Conservation (phyloP, 1,140 invertebrate genomes). For the Mercenaria mercenaria region DNA sequence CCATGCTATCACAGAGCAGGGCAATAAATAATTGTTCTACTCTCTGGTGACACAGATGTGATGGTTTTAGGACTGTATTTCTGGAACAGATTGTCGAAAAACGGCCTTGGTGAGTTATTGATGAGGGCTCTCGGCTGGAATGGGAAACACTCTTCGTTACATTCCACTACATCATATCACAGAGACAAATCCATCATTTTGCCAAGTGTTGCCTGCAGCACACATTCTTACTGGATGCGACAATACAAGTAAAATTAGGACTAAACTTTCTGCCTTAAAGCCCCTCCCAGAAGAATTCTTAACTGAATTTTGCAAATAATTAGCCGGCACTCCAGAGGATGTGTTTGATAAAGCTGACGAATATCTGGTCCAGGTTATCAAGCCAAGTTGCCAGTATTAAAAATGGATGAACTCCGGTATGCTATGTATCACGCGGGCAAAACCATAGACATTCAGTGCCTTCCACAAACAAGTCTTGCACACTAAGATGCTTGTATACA, state of each 20-base stretch:
- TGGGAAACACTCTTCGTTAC: neutral
- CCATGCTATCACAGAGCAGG: conserved; percentile 1
- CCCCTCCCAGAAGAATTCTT: neutral
- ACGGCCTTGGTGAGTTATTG: neutral
- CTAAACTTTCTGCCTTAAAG: conserved; percentile 17
- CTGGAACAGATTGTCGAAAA: neutral
- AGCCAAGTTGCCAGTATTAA: neutral
- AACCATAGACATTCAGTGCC: neutral
- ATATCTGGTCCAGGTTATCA: conserved; percentile 29
- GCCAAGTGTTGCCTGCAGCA: neutral
- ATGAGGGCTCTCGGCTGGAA: conserved; percentile 7
- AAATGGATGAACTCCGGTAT: neutral
- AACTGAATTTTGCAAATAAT: neutral
- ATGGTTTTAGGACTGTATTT: conserved; percentile 6
- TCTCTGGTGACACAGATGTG: neutral
- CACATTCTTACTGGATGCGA: conserved; percentile 20
- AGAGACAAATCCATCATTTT: neutral
- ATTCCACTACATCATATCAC: neutral
- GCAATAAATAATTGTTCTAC: neutral
- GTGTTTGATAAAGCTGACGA: conserved; percentile 16
- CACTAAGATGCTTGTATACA: conserved; percentile 4
- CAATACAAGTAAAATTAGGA: conserved; percentile 28
- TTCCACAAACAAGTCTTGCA: neutral
- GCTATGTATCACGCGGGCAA: neutral
- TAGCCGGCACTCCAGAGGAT: neutral